phyloP scores from a whole-genome alignment of 1,140 invertebrate genomes.

The Lycorma delicatula region DNA sequence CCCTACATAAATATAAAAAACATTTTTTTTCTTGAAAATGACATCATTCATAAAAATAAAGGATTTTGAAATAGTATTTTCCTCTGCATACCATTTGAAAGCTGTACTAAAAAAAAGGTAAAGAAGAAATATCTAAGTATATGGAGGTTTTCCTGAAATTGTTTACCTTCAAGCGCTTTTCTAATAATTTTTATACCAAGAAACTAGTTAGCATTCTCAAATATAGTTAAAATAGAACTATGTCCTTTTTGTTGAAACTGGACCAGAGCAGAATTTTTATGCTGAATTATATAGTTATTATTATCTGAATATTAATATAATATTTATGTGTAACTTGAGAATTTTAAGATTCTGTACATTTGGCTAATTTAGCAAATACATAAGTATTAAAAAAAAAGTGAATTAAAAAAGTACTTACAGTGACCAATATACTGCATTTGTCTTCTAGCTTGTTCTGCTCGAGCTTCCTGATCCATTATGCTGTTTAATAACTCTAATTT shows the following conservation, averaged over 20 bases:
- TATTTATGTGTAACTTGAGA: background rate
- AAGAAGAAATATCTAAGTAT: too few relatives aligned
- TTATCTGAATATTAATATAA: too few relatives aligned
- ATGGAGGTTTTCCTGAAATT: background rate
- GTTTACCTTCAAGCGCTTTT: background rate
- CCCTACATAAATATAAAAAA: too few relatives aligned
- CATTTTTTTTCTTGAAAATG: too few relatives aligned
- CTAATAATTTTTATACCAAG: background rate
- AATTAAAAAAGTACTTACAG: conserved; percentile 47
- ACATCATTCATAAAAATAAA: too few relatives aligned
- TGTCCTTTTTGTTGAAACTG: background rate
- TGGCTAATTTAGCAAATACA: background rate
- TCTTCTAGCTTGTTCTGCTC: conserved; percentile 49
- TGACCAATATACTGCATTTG: conserved; percentile 58
- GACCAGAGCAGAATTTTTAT: background rate
- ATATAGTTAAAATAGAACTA: background rate
- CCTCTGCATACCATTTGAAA: too few relatives aligned
- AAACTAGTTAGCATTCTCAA: too few relatives aligned
- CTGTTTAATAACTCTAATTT: conserved; percentile 88
- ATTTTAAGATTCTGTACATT: background rate
- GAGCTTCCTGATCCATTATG: conserved; percentile 73
- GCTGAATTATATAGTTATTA: too few relatives aligned
- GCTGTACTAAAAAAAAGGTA: too few relatives aligned
- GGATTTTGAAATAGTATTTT: too few relatives aligned
- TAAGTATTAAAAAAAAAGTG: background rate